These are phyloP conservation scores for Molorchus minor DNA, from an alignment of 2,888 invertebrate species.

Conservation along the genomic window DNA sequence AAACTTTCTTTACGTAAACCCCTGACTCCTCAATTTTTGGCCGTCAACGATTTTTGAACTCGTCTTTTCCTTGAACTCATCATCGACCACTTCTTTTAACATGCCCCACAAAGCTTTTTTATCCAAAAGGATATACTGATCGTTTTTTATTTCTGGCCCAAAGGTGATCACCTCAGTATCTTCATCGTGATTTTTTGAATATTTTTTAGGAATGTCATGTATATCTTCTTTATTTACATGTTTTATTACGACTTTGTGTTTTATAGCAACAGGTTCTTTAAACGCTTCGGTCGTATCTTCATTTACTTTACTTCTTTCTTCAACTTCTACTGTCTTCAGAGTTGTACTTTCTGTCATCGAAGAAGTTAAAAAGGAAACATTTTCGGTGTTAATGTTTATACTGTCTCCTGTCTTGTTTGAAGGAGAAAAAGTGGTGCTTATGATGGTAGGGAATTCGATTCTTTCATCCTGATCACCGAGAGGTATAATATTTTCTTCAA, in stretches of 20 bases:
- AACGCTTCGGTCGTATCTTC: conserved; percentile 11
- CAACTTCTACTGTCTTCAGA: background rate
- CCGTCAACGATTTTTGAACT: conserved; percentile 40
- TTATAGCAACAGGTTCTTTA: background rate
- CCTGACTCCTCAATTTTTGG: conserved; percentile 43
- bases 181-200: conserved; percentile 29
- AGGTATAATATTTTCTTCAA: conserved; percentile 41
- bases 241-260: too few species aligned
- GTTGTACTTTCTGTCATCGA: background rate
- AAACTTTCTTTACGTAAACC: conserved; percentile 43
- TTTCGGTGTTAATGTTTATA: background rate
- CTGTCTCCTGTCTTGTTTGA: background rate
- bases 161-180: conserved; percentile 47
- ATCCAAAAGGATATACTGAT: conserved; percentile 68
- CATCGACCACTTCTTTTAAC: conserved; percentile 66
- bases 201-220: conserved; percentile 40
- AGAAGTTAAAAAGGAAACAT: background rate
- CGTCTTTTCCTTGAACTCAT: conserved; percentile 45
- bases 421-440: too few species aligned
- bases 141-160: conserved; percentile 61
- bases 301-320: background rate
- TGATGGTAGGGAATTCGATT: too few species aligned
- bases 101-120: conserved; percentile 71
- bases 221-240: conserved; percentile 53
- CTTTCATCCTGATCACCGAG: too few species aligned